These are phyloP conservation scores for Dynastes maya DNA, from an alignment of 2,888 invertebrate genomes.

Conservation along the genomic window DNA sequence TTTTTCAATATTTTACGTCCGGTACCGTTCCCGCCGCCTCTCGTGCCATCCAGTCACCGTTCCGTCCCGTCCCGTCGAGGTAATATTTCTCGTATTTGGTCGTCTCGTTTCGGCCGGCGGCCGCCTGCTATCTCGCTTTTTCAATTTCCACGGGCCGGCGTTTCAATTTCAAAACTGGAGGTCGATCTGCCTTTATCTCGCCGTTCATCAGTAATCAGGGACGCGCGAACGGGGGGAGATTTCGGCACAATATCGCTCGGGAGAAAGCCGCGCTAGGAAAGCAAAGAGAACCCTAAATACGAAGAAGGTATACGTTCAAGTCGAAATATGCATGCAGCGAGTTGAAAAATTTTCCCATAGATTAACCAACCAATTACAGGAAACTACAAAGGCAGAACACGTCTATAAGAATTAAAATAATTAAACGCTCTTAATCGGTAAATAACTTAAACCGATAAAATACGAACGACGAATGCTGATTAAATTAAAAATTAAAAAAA, in stretches of 20 bases:
- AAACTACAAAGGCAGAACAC: no score
- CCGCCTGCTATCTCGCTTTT: constrained; percentile 61
- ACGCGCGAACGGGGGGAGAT: constrained; percentile 51
- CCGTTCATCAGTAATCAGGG: constrained; percentile 66
- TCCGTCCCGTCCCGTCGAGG: constrained; percentile 35
- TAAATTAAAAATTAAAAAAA: no score
- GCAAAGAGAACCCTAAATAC: background rate
- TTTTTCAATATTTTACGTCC: constrained; percentile 66
- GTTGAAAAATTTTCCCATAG: no score
- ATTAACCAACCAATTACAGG: no score
- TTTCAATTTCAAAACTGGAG: constrained; percentile 67
- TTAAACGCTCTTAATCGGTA: no score
- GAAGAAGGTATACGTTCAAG: no score
- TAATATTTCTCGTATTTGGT: constrained; percentile 5
- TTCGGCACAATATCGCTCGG: constrained; percentile 56
- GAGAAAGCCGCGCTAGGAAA: constrained; percentile 10
- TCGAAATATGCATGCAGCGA: no score
- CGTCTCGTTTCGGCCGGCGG: constrained; percentile 45
- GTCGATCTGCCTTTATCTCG: constrained; percentile 66
- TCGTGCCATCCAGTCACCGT: constrained; percentile 49
- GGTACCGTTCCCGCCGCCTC: constrained; percentile 55
- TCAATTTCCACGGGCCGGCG: constrained; percentile 63
- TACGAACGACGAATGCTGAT: no score
- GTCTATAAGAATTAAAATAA: no score
- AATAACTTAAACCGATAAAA: no score